phyloP scores from a whole-genome alignment of 1,140 invertebrate genomes.

The Olivierus martensii region DNA sequence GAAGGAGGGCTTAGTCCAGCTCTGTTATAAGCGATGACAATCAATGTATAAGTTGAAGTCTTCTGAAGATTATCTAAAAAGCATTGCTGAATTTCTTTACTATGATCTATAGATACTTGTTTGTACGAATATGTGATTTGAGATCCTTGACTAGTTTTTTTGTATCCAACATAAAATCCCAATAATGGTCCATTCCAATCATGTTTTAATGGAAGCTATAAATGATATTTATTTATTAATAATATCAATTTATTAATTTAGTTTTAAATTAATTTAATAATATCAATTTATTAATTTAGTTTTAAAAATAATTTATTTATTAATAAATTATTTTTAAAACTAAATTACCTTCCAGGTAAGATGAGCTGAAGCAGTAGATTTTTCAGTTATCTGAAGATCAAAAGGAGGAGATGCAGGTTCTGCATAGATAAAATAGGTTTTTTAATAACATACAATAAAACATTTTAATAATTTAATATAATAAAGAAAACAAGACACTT shows the following conservation, averaged over 20 bases:
- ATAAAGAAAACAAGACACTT: no score
- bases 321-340: not conserved
- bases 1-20: conserved; percentile 29
- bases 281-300: no score
- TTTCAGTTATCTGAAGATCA: conserved; percentile 65
- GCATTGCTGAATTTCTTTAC: conserved; percentile 3
- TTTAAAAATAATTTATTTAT: no score
- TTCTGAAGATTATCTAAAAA: conserved; percentile 53
- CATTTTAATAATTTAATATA: no score
- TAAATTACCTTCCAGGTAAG: conserved; percentile 66
- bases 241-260: no score
- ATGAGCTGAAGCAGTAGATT: conserved; percentile 75
- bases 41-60: conserved; percentile 45
- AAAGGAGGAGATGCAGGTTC: conserved; percentile 31
- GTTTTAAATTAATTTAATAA: no score
- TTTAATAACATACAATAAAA: no score
- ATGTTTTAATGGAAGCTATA: conserved; percentile 58
- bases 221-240: no score
- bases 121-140: conserved; percentile 29
- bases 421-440: conserved; percentile 3
- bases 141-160: conserved; percentile 40
- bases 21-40: conserved; percentile 31
- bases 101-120: not conserved
- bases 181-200: conserved; percentile 86
- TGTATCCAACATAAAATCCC: conserved; percentile 67